phyloP scores from a whole-genome alignment of 2,113 vertebrate genomes.

The Percopsis transmontana region DNA sequence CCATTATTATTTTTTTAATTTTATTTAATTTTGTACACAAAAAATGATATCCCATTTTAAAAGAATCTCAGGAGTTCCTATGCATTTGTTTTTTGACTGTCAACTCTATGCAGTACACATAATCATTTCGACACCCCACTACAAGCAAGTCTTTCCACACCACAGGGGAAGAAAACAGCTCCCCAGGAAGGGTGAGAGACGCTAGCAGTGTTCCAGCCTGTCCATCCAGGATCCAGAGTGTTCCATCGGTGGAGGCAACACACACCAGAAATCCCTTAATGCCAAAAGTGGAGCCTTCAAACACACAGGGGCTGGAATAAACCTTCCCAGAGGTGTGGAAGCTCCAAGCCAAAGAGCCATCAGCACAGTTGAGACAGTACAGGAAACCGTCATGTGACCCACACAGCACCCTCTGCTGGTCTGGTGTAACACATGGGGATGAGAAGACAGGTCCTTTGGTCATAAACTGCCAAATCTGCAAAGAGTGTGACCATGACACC shows the following conservation, averaged over 20 bases:
- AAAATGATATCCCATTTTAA: not conserved
- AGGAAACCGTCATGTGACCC: conserved; percentile 89
- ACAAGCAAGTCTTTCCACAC: conserved; percentile 80
- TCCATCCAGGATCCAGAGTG: conserved; percentile 86
- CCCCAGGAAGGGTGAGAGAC: conserved; percentile 80
- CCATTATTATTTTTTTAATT: conserved; percentile 27
- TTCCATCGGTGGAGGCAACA: conserved; percentile 89
- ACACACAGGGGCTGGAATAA: conserved; percentile 87
- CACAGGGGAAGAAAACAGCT: conserved; percentile 92
- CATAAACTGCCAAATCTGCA: conserved; percentile 86
- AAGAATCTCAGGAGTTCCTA: not conserved
- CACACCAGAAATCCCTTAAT: conserved; percentile 74
- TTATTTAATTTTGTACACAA: no score
- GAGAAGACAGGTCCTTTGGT: conserved; percentile 91
- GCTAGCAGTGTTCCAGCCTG: conserved; percentile 73
- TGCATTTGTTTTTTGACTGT: conserved; percentile 17
- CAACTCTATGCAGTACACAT: conserved; percentile 88
- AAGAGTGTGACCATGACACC: not conserved
- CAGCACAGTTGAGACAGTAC: conserved; percentile 81
- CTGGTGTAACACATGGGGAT: conserved; percentile 81
- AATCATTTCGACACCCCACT: conserved; percentile 93
- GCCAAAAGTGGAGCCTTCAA: conserved; percentile 61
- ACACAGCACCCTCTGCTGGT: conserved; percentile 81
- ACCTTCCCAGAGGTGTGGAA: conserved; percentile 85
- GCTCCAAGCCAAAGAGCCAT: conserved; percentile 86